Evolutionary conservation across 2,113 vertebrate species (phyloP).

Genomic region (Equus przewalskii): DNA sequence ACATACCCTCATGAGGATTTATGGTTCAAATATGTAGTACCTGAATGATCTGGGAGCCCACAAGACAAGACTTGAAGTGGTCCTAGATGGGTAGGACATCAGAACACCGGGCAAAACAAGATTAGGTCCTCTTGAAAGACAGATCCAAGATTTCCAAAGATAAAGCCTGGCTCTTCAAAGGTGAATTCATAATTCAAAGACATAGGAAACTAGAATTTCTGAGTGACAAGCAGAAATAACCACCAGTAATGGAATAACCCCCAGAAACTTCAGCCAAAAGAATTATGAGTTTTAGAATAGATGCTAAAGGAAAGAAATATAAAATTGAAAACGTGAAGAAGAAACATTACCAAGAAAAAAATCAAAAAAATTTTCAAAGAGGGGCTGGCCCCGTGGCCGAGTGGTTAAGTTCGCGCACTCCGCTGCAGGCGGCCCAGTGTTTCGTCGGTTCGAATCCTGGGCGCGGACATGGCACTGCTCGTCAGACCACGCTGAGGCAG

Average conservation of each 20-base stretch:
- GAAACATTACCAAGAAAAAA: background rate
- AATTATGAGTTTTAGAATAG: background rate
- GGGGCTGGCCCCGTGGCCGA: too few relatives aligned
- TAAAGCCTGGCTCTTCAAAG: background rate
- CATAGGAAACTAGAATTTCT: background rate
- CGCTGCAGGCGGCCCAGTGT: too few relatives aligned
- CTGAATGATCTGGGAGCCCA: background rate
- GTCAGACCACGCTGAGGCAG: too few relatives aligned
- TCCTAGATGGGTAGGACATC: background rate
- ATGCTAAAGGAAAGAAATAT: background rate
- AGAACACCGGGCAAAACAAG: background rate
- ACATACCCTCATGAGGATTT: background rate
- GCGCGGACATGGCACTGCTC: too few relatives aligned
- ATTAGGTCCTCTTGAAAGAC: background rate
- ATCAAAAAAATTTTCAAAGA: background rate
- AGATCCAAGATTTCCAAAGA: background rate
- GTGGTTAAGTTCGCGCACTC: too few relatives aligned
- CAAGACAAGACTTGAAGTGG: background rate
- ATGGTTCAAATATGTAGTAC: too few relatives aligned
- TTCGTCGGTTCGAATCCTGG: too few relatives aligned
- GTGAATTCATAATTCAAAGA: background rate
- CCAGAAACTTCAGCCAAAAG: background rate
- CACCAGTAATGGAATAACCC: background rate
- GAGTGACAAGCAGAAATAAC: background rate
- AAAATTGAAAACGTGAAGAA: background rate